phyloP scores from a whole-genome alignment of 2,888 invertebrate species.

The Odontothrips loti region DNA sequence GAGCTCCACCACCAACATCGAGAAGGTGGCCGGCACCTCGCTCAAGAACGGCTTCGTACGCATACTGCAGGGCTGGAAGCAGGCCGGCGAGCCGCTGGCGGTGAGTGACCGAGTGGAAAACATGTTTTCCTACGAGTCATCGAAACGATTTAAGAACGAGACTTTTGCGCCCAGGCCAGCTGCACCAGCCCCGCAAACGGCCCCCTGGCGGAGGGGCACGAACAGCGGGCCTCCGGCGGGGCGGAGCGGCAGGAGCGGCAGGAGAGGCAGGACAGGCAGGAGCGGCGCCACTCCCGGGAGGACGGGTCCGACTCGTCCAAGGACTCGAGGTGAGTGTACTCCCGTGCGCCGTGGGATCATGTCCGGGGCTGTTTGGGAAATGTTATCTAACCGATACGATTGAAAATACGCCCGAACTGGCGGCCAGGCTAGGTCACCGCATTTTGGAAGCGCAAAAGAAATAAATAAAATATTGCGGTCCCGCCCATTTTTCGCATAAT shows the following conservation, averaged over 20 bases:
- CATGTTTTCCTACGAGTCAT: background rate
- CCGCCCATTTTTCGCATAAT: too few relatives aligned
- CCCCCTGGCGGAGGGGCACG: slow-evolving; percentile 35
- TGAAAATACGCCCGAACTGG: too few relatives aligned
- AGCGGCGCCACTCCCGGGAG: slow-evolving; percentile 75
- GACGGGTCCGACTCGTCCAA: slow-evolving; percentile 86
- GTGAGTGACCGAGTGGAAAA: background rate
- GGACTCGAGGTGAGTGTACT: slow-evolving; percentile 53
- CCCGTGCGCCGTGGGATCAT: too few relatives aligned
- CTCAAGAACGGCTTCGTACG: slow-evolving; percentile 73
- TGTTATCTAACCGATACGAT: too few relatives aligned
- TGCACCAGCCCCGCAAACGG: slow-evolving; percentile 35
- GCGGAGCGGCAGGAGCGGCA: background rate
- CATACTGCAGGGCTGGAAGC: slow-evolving; percentile 79
- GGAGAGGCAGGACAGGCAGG: slow-evolving; percentile 44
- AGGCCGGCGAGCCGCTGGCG: slow-evolving; percentile 45
- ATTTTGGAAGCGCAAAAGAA: too few relatives aligned
- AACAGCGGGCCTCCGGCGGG: background rate
- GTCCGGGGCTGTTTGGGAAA: too few relatives aligned
- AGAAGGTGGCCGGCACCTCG: slow-evolving; percentile 66
- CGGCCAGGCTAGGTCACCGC: background rate
- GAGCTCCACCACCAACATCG: slow-evolving; percentile 76
- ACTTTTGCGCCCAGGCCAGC: slow-evolving; percentile 44
- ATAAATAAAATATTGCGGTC: too few relatives aligned
- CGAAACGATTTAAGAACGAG: background rate